A percentile compares a stretch with the other conserved stretches of the same genome.
These are phyloP conservation scores for Habrosyne pyritoides DNA, from an alignment of 2,888 invertebrate genomes.

Conservation along the genomic window DNA sequence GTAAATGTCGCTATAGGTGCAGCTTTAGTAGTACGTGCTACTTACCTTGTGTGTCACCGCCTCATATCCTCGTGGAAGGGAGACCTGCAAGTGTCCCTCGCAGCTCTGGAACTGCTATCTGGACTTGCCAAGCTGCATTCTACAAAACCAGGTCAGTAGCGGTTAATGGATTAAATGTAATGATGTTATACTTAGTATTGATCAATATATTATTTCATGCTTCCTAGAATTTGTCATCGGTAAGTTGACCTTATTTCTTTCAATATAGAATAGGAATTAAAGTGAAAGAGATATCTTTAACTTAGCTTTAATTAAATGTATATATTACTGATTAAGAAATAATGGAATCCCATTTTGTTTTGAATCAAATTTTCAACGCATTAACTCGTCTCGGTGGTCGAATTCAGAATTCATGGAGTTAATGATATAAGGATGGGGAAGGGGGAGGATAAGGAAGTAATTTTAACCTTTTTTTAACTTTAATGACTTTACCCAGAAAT, in stretches of 20 bases:
- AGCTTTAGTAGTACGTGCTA: conserved; percentile 95
- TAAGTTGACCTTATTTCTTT: conserved; percentile 41
- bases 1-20: conserved; percentile 52
- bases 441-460: too few species aligned
- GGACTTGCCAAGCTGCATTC: conserved; percentile 96
- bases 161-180: neutral
- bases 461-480: too few species aligned
- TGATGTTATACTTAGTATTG: neutral
- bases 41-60: conserved; percentile 96
- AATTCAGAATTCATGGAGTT: too few species aligned
- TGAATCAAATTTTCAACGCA: too few species aligned
- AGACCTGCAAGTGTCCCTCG: conserved; percentile 96
- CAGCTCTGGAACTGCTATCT: conserved; percentile 95
- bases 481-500: too few species aligned
- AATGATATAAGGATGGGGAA: too few species aligned
- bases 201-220: conserved; percentile 52
- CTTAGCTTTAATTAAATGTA: too few species aligned
- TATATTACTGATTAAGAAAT: too few species aligned
- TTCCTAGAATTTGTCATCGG: conserved; percentile 70
- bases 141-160: conserved; percentile 91
- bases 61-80: conserved; percentile 98
- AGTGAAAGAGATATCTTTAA: conserved; percentile 1
- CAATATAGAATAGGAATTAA: neutral
- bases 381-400: too few species aligned
- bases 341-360: too few species aligned